Evolutionary conservation across 2,797 vertebrate genomes (phyloP), one percentile per base, ranked within the genome.

Genomic region (Pangasius sanitwongsei): DNA sequence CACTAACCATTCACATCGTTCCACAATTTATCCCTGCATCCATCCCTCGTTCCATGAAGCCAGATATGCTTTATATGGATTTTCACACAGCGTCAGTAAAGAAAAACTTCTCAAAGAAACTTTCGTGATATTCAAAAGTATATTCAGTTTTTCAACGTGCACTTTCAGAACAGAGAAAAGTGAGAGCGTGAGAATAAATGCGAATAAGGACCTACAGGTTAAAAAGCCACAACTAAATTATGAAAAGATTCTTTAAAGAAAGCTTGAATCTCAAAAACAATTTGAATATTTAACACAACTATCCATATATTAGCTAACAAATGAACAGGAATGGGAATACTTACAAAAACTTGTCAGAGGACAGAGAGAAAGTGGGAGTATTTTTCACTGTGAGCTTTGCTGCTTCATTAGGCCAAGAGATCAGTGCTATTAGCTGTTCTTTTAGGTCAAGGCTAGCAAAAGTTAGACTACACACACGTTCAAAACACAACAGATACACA

Each of bases 1-100:
- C 81, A 48, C 81, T 83, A 83, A 82, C 70, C 67, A 44, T 72
- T 83, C 55, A 74, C n/a, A 63, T 63, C 34, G 67, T 74, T 83
- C 75, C 70, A 28, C 81, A 75, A 59, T 63, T 88, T 83, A 83
- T 83, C 81, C 81, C 87, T 88, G 81, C 28, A 53, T 83, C n/a
- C 69, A 74, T 59, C 55, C 69, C 28, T 83, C 3, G 37, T 70
- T 75, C 69, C 69, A 74, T 59, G 63, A 70, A 53, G 13, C 44
- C 48, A 34, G 83, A 83, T 83, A 83, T n/a, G 81, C 59, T 63
- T 83, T 63, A 63, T 63, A 83, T 16, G 37, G 59, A 83, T 83
- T 83, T 83, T 63, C 81, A 83, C 78, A 81, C 31, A n/a, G 12
- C 31, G 74, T 70, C 20, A 70, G 70, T 69, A 50, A 59, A 74